Evolutionary conservation across 2,888 invertebrate genomes (phyloP).

Genomic region (Nomada ruficornis): DNA sequence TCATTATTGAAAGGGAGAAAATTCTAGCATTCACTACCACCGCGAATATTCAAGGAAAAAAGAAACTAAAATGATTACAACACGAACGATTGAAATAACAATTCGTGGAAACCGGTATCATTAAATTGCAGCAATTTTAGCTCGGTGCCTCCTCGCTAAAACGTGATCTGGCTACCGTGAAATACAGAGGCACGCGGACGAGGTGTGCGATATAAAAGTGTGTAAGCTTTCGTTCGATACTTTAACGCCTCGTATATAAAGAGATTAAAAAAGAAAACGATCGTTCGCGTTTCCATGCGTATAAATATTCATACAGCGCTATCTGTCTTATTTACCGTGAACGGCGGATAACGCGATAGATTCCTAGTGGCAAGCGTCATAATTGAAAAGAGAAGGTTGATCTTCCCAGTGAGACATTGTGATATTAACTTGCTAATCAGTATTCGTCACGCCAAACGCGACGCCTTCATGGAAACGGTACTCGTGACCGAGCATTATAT

Average conservation of each 20-base stretch:
- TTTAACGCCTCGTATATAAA: too few relatives aligned
- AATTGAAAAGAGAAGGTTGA: slow-evolving; percentile 18
- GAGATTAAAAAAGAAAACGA: too few relatives aligned
- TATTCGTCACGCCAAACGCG: slow-evolving; percentile 37
- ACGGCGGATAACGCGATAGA: slow-evolving; percentile 31
- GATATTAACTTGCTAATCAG: slow-evolving; percentile 37
- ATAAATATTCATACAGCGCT: too few relatives aligned
- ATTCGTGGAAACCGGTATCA: slow-evolving; percentile 26
- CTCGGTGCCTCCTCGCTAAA: background rate
- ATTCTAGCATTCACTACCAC: background rate
- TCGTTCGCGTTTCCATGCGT: background rate
- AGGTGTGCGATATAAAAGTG: background rate
- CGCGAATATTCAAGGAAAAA: background rate
- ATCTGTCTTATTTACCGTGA: slow-evolving; percentile 8
- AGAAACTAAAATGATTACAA: background rate
- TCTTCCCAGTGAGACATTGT: slow-evolving; percentile 1
- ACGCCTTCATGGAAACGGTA: slow-evolving; percentile 41
- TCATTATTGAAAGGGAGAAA: background rate
- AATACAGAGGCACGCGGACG: background rate
- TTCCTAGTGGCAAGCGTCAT: slow-evolving; percentile 26
- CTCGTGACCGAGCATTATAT: slow-evolving; percentile 20
- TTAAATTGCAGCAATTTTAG: slow-evolving; percentile 27
- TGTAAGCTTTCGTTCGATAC: background rate
- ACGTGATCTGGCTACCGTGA: background rate
- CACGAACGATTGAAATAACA: background rate